Percentiles rank a stretch among this genome's conserved stretches.
Evolutionary conservation across 2,888 invertebrate species (phyloP).

Genomic region (Danaus chrysippus): DNA sequence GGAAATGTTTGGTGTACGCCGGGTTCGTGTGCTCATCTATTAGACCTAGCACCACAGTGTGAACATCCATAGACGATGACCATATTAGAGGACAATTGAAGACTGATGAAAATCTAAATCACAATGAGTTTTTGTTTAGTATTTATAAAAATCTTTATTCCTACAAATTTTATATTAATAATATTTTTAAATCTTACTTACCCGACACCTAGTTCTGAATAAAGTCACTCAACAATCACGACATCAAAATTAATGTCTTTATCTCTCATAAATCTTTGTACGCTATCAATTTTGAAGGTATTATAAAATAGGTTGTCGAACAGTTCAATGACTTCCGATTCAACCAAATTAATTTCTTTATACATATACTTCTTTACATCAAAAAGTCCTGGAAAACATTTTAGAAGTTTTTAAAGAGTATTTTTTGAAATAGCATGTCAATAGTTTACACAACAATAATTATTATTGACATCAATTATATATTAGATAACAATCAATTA

Average conservation of each 20-base stretch:
- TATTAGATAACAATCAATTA: too few species aligned
- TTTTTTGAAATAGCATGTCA: too few species aligned
- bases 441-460: too few species aligned
- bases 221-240: conserved; percentile 33
- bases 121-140: neutral
- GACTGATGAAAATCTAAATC: conserved; percentile 8
- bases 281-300: conserved; percentile 12
- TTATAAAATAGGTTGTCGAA: conserved; percentile 15
- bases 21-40: conserved; percentile 10
- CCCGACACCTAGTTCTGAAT: conserved; percentile 33
- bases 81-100: conserved; percentile 12
- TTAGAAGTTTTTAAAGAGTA: too few species aligned
- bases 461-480: too few species aligned
- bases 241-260: conserved; percentile 31
- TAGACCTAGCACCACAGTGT: neutral
- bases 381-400: conserved; percentile 26
- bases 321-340: conserved; percentile 6
- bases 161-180: too few species aligned
- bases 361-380: conserved; percentile 21
- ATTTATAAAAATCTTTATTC: too few species aligned
- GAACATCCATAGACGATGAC: conserved; percentile 6
- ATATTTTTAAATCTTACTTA: conserved; percentile 16
- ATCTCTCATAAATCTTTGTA: conserved; percentile 30
- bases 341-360: conserved; percentile 17
- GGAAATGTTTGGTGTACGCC: conserved; percentile 4